These are phyloP conservation scores for Norana najaformis DNA, from an alignment of 2,888 invertebrate genomes.

Conservation along the genomic window DNA sequence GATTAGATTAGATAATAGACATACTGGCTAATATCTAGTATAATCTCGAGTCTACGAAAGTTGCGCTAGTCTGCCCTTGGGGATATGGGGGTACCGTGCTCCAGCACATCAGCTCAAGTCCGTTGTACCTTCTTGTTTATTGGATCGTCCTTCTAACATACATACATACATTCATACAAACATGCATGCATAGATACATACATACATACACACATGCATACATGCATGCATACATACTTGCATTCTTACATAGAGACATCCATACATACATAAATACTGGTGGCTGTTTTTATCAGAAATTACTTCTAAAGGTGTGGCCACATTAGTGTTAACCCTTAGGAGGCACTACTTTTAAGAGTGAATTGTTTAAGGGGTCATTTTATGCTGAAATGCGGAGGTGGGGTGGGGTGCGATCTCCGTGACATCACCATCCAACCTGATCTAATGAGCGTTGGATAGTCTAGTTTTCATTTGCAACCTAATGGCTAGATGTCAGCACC, in stretches of 20 bases:
- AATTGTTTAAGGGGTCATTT: background rate
- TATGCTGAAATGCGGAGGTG: background rate
- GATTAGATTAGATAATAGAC: too few species aligned
- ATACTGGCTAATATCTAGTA: too few species aligned
- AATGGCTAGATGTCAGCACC: slow-evolving; percentile 13
- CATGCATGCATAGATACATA: too few species aligned
- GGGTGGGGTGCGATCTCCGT: background rate
- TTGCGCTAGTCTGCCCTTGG: too few species aligned
- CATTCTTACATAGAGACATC: too few species aligned
- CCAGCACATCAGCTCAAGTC: too few species aligned
- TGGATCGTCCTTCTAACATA: too few species aligned
- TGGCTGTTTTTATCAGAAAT: background rate
- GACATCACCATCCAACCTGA: background rate
- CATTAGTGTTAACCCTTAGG: background rate
- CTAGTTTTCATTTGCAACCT: background rate
- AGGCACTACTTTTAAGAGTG: background rate
- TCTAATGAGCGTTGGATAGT: background rate
- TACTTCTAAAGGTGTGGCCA: background rate
- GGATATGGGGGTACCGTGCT: too few species aligned
- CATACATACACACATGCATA: too few species aligned
- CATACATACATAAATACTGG: background rate
- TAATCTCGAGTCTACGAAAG: too few species aligned
- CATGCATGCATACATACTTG: too few species aligned
- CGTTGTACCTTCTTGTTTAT: background rate
- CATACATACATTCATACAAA: too few species aligned